Evolutionary conservation across 2,113 vertebrate species (phyloP).

Genomic region (Rhombomys opimus): DNA sequence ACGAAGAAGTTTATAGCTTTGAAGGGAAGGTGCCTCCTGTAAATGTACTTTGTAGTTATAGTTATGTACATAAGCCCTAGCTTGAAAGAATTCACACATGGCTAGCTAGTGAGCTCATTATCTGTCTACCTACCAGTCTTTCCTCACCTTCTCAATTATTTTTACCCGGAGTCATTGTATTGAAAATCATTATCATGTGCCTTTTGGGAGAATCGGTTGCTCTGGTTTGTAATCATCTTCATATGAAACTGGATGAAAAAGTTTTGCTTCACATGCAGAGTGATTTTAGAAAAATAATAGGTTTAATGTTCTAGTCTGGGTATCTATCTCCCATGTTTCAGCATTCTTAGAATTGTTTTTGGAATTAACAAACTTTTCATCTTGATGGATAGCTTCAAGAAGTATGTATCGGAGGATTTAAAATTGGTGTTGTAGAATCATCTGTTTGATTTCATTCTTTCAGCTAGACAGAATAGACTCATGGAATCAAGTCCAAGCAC

Average conservation of each 20-base stretch:
- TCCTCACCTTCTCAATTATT: conserved; percentile 19
- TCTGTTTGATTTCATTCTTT: not conserved
- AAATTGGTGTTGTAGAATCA: not conserved
- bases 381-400: conserved; percentile 16
- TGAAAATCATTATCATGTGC: conserved; percentile 56
- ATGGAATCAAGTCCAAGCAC: conserved; percentile 67
- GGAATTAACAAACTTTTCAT: conserved; percentile 37
- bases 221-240: not conserved
- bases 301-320: conserved; percentile 42
- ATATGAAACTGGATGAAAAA: not conserved
- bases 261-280: conserved; percentile 44
- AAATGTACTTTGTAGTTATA: conserved; percentile 64
- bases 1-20: conserved; percentile 77
- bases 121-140: not conserved
- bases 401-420: not conserved
- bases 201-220: conserved; percentile 57
- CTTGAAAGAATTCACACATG: conserved; percentile 50
- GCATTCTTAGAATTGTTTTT: conserved; percentile 57
- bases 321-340: conserved; percentile 51
- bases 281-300: not conserved
- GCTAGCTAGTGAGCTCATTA: not conserved
- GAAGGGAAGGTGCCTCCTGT: conserved; percentile 68
- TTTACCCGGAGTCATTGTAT: conserved; percentile 33
- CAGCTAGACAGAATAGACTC: conserved; percentile 56
- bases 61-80: conserved; percentile 26